Percentiles rank a stretch among this genome's conserved stretches.
These are phyloP conservation scores for Lophius piscatorius DNA, from an alignment of 2,113 vertebrate species.

Conservation along the genomic window DNA sequence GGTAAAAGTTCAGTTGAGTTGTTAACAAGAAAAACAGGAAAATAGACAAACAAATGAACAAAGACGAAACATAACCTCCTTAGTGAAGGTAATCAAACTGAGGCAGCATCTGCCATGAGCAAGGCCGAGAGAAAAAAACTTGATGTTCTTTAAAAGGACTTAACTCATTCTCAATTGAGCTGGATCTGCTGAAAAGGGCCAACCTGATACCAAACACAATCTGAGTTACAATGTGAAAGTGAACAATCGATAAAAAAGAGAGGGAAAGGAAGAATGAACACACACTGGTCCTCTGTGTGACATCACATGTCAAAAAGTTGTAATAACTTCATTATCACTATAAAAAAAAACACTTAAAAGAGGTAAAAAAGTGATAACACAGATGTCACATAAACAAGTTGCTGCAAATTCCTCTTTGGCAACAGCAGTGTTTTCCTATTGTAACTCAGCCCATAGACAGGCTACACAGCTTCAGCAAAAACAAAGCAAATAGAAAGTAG, in stretches of 20 bases:
- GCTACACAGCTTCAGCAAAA: slow-evolving; percentile 11
- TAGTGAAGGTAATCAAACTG: slow-evolving; percentile 34
- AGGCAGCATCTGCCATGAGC: slow-evolving; percentile 13
- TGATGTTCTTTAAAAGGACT: slow-evolving; percentile 17
- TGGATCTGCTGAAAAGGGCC: neutral
- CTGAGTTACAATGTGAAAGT: slow-evolving; percentile 38
- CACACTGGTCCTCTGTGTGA: slow-evolving; percentile 7
- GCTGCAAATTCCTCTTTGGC: slow-evolving; percentile 2
- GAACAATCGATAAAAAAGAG: slow-evolving; percentile 31
- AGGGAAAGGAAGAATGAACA: slow-evolving; percentile 23
- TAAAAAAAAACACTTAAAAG: neutral
- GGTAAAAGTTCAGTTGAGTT: no score
- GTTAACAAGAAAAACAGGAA: no score
- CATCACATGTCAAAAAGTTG: slow-evolving; percentile 18
- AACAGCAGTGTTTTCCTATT: slow-evolving; percentile 2
- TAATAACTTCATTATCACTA: slow-evolving; percentile 5
- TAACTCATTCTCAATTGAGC: slow-evolving; percentile 26
- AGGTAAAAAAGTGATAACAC: slow-evolving; percentile 12
- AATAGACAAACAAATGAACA: no score
- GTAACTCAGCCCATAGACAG: no score
- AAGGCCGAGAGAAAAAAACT: slow-evolving; percentile 31
- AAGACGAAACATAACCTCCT: no score
- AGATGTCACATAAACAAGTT: slow-evolving; percentile 12
- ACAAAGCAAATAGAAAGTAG: slow-evolving; percentile 4
- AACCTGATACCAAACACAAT: slow-evolving; percentile 31